Evolutionary conservation across 2,797 vertebrate species (phyloP), one percentile per base, ranked within the genome.

Genomic region (Astyanax mexicanus): DNA sequence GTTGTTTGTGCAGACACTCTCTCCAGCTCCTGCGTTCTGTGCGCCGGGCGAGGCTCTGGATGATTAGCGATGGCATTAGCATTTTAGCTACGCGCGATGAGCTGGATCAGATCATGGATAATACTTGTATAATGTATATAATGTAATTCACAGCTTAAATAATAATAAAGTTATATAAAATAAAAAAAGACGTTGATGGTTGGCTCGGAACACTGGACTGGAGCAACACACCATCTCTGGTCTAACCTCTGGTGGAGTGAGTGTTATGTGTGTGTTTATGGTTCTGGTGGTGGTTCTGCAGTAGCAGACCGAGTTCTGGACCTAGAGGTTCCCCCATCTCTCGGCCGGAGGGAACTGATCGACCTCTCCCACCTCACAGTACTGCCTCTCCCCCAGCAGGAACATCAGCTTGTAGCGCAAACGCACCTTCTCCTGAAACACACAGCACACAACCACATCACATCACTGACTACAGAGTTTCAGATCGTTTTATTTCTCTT

Each of bases 341-440:
- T 98, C 95, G 66, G 93, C 90, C 0, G 94, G 93, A 68, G 96
- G 97, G 78, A 98, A 98, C 84, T 96, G 94, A 90, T 98, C 95
- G 67, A 99, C 94, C 88, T 98, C 97, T 0, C 96, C 96, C 5
- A 95, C 93, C 87, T 98, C 96, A 3, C 95, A 95, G 89, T 89
- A 94, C 84, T 85, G 89, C 65, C 91, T 91, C 45, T 98, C 95
- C 81, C 97, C 97, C 9, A 98, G 90, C 0, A 89, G 87, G 87
- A 98, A 99, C 21, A 92, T 93, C 87, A 99, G 89, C 89, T 94
- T 95, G 86, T 95, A 99, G 51, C 97, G 93, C 87, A 99, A 94
- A 65, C 96, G 94, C 77, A 98, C 96, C 67, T 96, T 97, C 83
- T 98, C 96, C 98, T 99, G 89, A 67, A 78, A 72, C 42, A 79